phyloP scores from a whole-genome alignment of 2,888 invertebrate species.

The Trichogramma evanescens region DNA sequence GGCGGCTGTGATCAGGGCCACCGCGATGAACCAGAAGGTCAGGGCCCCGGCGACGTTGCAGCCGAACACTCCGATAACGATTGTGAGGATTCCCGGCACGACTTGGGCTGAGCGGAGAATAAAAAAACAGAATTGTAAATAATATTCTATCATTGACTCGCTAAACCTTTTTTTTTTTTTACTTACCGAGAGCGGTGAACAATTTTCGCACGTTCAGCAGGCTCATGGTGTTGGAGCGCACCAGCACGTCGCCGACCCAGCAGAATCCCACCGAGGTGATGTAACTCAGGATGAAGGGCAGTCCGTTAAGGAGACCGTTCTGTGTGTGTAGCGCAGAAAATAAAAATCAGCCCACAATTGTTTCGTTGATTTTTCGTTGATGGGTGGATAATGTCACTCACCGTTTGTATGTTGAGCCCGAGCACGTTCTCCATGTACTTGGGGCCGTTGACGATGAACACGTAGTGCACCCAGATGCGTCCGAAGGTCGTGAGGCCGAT shows the following conservation, averaged over 20 bases:
- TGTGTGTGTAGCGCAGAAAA: slow-evolving; percentile 39
- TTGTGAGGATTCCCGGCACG: slow-evolving; percentile 59
- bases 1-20: slow-evolving; percentile 64
- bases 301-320: slow-evolving; percentile 63
- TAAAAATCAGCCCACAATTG: not conserved
- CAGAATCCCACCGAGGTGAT: slow-evolving; percentile 65
- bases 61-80: slow-evolving; percentile 60
- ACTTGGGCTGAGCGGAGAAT: slow-evolving; percentile 54
- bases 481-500: slow-evolving; percentile 68
- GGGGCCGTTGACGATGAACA: slow-evolving; percentile 65
- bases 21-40: slow-evolving; percentile 62
- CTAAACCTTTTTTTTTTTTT: too few relatives aligned
- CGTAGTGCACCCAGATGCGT: slow-evolving; percentile 69
- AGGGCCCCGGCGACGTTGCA: slow-evolving; percentile 55
- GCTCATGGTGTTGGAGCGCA: slow-evolving; percentile 53
- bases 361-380: not conserved
- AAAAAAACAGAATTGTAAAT: slow-evolving; percentile 4
- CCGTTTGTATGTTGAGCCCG: slow-evolving; percentile 62
- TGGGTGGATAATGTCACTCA: slow-evolving; percentile 29
- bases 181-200: slow-evolving; percentile 57
- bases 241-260: slow-evolving; percentile 60
- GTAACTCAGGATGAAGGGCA: slow-evolving; percentile 65
- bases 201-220: slow-evolving; percentile 61
- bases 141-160: too few relatives aligned
- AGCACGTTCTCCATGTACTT: slow-evolving; percentile 65